Base-by-base conservation (phyloP, 2,797 vertebrate genomes). In the Ibycter americanus region DNA sequence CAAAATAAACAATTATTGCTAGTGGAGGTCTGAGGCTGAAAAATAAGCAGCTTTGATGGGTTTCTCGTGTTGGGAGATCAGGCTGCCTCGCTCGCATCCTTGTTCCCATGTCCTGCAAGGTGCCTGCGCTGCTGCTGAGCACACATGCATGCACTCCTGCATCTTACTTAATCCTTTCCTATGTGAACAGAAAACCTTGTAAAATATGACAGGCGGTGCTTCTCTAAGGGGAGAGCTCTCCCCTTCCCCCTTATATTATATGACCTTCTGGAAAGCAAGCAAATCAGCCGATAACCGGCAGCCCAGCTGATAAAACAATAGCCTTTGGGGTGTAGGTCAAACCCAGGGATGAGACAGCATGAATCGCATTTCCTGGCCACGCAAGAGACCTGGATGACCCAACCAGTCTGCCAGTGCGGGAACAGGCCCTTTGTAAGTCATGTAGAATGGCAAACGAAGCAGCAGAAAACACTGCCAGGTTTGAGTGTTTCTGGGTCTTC, bases 181-280 rank as follows among this genome's bases (percentile, higher is more conserved):
- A 1, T 59, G 36, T 49, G 25, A 81, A 61, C 22, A 77, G 79
- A 65, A 80, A 93, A 51, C 15, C 17, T 63, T 70, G 83, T 36
- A 62, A 81, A 89, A n/a, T 67, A 47, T 5, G 17, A 55, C 15
- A 67, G 25, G 16, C 1, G 0, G 31, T 63, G 42, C 20, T 58
- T 7, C 32, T 70, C 56, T 0, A 1, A 83, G 36, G 42, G 47
- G 25, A 86, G 38, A 74, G 8, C 8, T 78, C 18, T 91, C 52
- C 14, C 38, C 40, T 89, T 74, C 49, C 44, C 26, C 49, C n/a
- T 83, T 77, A 81, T 90, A 86, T 83, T 59, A 59, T 25, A 21
- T 83, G 85, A 86, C 72, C 79, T 93, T 86, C 68, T 63, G 91
- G 72, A 81, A 86, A 86, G 76, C 25, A 42, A 74, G 72, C 31